phyloP scores from a whole-genome alignment of 64 coral and sea anemone species.

The Cladopsammia gracilis region DNA sequence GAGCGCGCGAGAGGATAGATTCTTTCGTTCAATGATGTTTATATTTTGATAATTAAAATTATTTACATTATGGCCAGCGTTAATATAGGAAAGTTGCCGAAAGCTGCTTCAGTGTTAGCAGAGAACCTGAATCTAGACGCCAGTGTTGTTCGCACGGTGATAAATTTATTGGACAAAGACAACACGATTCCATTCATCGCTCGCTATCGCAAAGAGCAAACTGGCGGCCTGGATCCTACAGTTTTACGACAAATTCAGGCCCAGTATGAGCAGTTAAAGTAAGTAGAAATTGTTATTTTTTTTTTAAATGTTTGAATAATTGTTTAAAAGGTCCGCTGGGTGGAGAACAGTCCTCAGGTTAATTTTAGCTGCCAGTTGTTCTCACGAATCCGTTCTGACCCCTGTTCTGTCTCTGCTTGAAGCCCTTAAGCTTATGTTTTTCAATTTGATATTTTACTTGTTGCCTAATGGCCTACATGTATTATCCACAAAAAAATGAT shows the following conservation, averaged over 20 bases:
- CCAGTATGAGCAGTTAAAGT: slow-evolving; percentile 73
- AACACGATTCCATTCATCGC: slow-evolving; percentile 98
- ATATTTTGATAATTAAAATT: too few species aligned
- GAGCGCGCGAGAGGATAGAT: neutral
- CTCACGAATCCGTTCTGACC: too few species aligned
- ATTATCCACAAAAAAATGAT: too few species aligned
- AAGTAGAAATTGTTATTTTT: slow-evolving; percentile 23
- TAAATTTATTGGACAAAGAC: slow-evolving; percentile 79
- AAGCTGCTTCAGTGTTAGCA: slow-evolving; percentile 43
- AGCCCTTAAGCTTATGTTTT: too few species aligned
- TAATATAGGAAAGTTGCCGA: neutral
- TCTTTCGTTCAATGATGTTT: neutral
- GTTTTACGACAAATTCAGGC: slow-evolving; percentile 73
- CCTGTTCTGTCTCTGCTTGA: too few species aligned
- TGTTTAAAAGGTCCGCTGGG: too few species aligned
- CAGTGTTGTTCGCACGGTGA: slow-evolving; percentile 29
- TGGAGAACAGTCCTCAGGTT: too few species aligned
- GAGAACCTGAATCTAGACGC: slow-evolving; percentile 49
- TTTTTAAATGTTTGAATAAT: neutral
- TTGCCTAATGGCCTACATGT: too few species aligned
- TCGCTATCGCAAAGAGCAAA: slow-evolving; percentile 87
- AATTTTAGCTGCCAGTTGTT: too few species aligned
- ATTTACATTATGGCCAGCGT: neutral
- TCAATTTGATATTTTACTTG: too few species aligned
- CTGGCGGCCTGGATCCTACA: slow-evolving; percentile 79